Conservation (phyloP, 2,888 invertebrate genomes). For the Onthophagus sagittarius region DNA sequence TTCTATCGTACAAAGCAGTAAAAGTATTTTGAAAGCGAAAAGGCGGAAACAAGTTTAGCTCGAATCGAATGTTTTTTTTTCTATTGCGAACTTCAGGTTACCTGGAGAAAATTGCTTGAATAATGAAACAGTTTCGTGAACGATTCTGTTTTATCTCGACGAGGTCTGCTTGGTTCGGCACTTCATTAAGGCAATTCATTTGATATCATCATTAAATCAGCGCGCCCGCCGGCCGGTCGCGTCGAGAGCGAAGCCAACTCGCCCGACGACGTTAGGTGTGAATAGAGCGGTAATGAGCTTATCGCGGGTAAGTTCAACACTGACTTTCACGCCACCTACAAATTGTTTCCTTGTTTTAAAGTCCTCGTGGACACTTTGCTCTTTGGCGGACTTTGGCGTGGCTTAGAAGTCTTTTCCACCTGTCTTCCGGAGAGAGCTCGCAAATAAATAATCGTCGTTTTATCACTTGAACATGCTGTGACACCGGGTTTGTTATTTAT, state of each 20-base stretch:
- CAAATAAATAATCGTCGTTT: background rate
- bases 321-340: slow-evolving; percentile 11
- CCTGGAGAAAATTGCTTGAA: background rate
- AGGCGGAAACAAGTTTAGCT: background rate
- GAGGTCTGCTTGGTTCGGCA: background rate
- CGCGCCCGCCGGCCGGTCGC: background rate
- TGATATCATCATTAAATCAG: slow-evolving; percentile 12
- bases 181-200: slow-evolving; percentile 13
- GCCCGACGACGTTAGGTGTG: slow-evolving; percentile 2
- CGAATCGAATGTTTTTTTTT: background rate
- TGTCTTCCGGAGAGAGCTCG: background rate
- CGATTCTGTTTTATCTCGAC: background rate
- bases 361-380: background rate
- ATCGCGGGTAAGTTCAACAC: background rate
- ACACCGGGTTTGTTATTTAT: background rate
- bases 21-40: background rate
- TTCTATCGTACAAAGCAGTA: no score
- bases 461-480: background rate
- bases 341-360: slow-evolving; percentile 6
- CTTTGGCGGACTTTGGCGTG: background rate
- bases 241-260: background rate
- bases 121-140: background rate
- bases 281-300: slow-evolving; percentile 10
- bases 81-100: background rate
- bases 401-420: background rate